phyloP scores from a whole-genome alignment of 2,797 vertebrate species.

The Muraenolepis orangiensis region DNA sequence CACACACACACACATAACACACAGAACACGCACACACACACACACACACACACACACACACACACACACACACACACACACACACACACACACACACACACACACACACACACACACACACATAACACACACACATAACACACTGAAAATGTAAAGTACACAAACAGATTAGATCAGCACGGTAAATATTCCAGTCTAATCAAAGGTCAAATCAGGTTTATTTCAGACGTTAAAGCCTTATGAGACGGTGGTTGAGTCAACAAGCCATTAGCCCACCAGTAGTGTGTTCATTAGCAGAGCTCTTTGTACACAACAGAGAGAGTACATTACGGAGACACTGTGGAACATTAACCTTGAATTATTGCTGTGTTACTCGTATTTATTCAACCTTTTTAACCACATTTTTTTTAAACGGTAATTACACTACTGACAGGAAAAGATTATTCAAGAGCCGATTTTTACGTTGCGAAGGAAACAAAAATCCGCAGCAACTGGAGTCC shows the following conservation, averaged over 20 bases:
- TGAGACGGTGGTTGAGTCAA: not conserved
- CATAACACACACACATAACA: not conserved
- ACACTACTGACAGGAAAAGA: not conserved
- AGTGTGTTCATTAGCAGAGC: not conserved
- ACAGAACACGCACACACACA: too few relatives aligned
- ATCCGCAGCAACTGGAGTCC: not conserved
- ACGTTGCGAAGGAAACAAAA: not conserved
- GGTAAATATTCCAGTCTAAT: not conserved
- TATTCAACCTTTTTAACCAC: not conserved
- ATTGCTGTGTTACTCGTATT: not conserved
- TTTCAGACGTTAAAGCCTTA: not conserved
- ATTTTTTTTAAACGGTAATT: not conserved
- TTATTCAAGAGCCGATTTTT: not conserved
- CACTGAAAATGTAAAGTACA: not conserved
- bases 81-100: slow-evolving; percentile 3
- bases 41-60: slow-evolving; percentile 38
- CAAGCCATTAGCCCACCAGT: too few relatives aligned
- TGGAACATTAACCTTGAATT: not conserved
- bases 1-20: too few relatives aligned
- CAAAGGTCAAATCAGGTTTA: not conserved
- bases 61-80: slow-evolving; percentile 14
- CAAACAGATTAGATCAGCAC: not conserved
- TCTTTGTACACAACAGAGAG: not conserved
- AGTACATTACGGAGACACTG: not conserved
- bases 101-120: slow-evolving; percentile 9